A percentile compares a stretch with the other conserved stretches of the same genome.
These are phyloP conservation scores for Erpobdella octoculata DNA, from an alignment of 2,888 invertebrate genomes.

Conservation along the genomic window DNA sequence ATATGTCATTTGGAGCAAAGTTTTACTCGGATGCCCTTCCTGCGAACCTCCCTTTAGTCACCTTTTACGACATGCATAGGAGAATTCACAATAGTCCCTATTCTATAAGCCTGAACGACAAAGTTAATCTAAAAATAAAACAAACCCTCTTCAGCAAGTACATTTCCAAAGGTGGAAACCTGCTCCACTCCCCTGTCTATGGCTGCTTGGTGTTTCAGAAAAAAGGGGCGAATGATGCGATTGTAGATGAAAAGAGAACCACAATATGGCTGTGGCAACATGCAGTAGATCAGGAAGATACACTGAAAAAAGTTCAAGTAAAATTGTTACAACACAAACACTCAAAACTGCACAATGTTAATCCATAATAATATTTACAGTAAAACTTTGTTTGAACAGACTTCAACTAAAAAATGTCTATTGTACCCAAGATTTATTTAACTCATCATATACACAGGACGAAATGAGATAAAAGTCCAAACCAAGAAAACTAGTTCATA, in stretches of 20 bases:
- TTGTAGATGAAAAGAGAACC: slow-evolving; percentile 55
- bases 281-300: slow-evolving; percentile 54
- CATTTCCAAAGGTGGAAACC: slow-evolving; percentile 39
- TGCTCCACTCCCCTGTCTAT: slow-evolving; percentile 47
- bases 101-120: background rate
- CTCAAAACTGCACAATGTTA: background rate
- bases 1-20: too few species aligned
- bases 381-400: background rate
- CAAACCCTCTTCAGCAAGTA: slow-evolving; percentile 36
- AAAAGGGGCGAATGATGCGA: slow-evolving; percentile 53
- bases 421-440: too few species aligned
- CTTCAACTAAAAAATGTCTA: too few species aligned
- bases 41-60: too few species aligned
- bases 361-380: background rate
- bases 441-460: too few species aligned
- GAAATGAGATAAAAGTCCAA: too few species aligned
- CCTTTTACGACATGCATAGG: background rate
- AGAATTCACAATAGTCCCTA: background rate
- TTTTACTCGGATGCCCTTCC: too few species aligned
- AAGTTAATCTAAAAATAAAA: too few species aligned
- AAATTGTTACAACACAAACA: background rate
- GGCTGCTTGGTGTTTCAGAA: slow-evolving; percentile 51
- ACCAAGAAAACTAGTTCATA: too few species aligned
- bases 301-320: too few species aligned
- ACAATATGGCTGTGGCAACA: slow-evolving; percentile 52